Percentiles rank a stretch among this genome's conserved stretches.
These are phyloP conservation scores for Arizona elegans DNA, from an alignment of 2,113 vertebrate species.

Conservation along the genomic window DNA sequence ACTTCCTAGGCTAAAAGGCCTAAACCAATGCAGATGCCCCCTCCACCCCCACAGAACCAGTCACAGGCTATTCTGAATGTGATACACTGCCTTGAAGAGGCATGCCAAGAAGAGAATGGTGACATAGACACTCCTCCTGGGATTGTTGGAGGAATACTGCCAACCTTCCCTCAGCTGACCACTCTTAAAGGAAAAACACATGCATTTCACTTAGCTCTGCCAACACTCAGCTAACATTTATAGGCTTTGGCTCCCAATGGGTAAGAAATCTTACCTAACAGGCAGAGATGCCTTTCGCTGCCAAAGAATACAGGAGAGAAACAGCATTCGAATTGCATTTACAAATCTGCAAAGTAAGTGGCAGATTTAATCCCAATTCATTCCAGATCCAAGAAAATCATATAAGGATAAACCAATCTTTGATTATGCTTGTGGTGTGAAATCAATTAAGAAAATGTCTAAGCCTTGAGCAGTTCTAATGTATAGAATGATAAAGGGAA, in stretches of 20 bases:
- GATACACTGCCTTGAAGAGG: conserved; percentile 21
- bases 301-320: neutral
- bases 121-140: conserved; percentile 1
- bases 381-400: neutral
- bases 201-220: conserved; percentile 18
- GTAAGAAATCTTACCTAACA: conserved; percentile 20
- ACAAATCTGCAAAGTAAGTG: neutral
- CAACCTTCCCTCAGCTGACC: neutral
- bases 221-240: conserved; percentile 28
- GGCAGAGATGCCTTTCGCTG: neutral
- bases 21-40: neutral
- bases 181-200: neutral
- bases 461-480: neutral
- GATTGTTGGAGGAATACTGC: conserved; percentile 13
- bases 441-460: neutral
- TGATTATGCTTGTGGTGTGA: neutral
- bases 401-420: neutral
- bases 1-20: neutral
- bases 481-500: neutral
- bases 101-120: neutral
- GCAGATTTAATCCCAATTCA: neutral
- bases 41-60: neutral
- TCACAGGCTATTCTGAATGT: conserved; percentile 15
- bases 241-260: conserved; percentile 34
- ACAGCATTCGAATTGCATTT: neutral